Percentiles rank a stretch among this genome's conserved stretches.
Conservation (phyloP, 2,797 vertebrate genomes). For the Poeciliopsis infans region DNA sequence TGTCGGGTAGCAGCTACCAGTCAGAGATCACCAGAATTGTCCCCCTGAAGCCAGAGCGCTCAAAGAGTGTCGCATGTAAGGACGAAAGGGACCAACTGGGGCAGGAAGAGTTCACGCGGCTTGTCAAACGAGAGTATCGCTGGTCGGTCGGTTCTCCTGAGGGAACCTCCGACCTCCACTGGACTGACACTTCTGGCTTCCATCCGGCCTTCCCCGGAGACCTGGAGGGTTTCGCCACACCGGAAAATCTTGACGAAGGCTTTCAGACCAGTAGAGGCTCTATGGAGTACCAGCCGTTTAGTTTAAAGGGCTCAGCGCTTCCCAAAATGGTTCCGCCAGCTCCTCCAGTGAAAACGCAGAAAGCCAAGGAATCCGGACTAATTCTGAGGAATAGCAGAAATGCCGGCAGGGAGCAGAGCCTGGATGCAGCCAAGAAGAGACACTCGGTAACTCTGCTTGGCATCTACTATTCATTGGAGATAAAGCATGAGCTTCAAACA, state of each 20-base stretch:
- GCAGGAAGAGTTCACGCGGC: slow-evolving; percentile 64
- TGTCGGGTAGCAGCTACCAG: slow-evolving; percentile 72
- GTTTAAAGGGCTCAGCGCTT: slow-evolving; percentile 65
- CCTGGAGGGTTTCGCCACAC: slow-evolving; percentile 49
- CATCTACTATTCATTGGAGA: slow-evolving; percentile 78
- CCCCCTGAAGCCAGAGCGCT: slow-evolving; percentile 82
- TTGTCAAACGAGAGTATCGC: slow-evolving; percentile 75
- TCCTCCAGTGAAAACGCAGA: slow-evolving; percentile 84
- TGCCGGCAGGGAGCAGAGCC: slow-evolving; percentile 73
- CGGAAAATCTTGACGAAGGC: slow-evolving; percentile 59
- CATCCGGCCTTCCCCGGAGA: slow-evolving; percentile 53
- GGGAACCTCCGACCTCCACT: slow-evolving; percentile 71
- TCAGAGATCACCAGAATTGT: slow-evolving; percentile 83
- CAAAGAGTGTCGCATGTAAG: slow-evolving; percentile 74
- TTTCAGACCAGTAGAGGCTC: slow-evolving; percentile 48
- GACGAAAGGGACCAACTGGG: slow-evolving; percentile 73
- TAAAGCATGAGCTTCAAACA: slow-evolving; percentile 83
- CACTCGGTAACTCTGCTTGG: slow-evolving; percentile 83
- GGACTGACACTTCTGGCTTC: slow-evolving; percentile 64
- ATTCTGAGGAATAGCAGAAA: slow-evolving; percentile 83
- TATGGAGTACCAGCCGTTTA: slow-evolving; percentile 64
- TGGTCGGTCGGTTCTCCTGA: slow-evolving; percentile 79
- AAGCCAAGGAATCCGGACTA: slow-evolving; percentile 82
- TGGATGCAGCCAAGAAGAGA: slow-evolving; percentile 79
- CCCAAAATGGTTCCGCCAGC: slow-evolving; percentile 81